Evolutionary conservation across 2,888 invertebrate species (phyloP).

Genomic region (Steinernema carpocapsae): DNA sequence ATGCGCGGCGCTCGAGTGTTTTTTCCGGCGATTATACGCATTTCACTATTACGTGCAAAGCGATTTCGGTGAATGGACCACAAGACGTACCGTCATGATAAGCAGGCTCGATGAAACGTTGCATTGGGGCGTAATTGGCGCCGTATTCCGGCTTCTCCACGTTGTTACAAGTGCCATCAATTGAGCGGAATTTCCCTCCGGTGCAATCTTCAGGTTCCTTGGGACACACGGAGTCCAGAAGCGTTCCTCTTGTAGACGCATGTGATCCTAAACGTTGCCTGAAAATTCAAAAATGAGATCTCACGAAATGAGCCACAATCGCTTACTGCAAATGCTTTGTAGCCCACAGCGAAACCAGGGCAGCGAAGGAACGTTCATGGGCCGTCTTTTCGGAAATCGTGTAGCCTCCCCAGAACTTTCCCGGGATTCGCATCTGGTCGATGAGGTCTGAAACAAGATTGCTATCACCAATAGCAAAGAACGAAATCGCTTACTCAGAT

Average conservation of each 20-base stretch:
- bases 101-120: conserved; percentile 62
- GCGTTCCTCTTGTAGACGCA: background rate
- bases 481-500: background rate
- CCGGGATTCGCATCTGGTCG: conserved; percentile 31
- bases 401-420: conserved; percentile 34
- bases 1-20: background rate
- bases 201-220: conserved; percentile 36
- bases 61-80: background rate
- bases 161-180: conserved; percentile 66
- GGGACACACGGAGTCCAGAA: conserved; percentile 35
- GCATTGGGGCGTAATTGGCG: conserved; percentile 63
- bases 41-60: background rate
- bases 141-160: conserved; percentile 66
- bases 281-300: background rate
- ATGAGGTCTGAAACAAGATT: background rate
- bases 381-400: conserved; percentile 29
- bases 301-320: background rate
- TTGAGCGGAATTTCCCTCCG: conserved; percentile 40
- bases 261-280: background rate
- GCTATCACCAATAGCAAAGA: background rate
- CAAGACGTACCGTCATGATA: conserved; percentile 62
- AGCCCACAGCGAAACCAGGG: conserved; percentile 34
- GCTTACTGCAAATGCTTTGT: conserved; percentile 31
- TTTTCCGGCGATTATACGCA: background rate
- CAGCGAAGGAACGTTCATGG: conserved; percentile 37